Evolutionary conservation across 2,113 vertebrate genomes (phyloP), one percentile per base, ranked within the genome.

Genomic region (Corydoras sp.): DNA sequence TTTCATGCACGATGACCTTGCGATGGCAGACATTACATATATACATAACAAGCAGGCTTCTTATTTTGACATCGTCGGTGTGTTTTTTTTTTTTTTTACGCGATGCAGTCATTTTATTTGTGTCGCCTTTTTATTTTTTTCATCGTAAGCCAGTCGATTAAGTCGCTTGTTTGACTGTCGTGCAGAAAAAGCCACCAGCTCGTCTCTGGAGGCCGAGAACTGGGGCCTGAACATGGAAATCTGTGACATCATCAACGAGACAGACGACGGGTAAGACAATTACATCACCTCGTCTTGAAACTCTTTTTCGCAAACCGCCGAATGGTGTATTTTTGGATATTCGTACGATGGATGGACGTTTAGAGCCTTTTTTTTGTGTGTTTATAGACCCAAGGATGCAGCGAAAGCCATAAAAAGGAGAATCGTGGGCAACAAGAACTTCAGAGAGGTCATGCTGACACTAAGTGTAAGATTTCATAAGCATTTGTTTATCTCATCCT

Each of bases 361-460:
- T 6, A 4, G n/a, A 29, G 30, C 29, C n/a, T 72, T 10, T 61
- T 24, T 24, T 24, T 24, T 24, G 18, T 67, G 2, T 83, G 72
- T 72, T 79, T 75, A 43, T 85, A 99, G 97, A 29, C 95, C 95
- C 72, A 97, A 89, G 89, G 96, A 98, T 89, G 94, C 95, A 11
- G 87, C 94, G 76, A 93, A 92, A 85, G 95, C 97, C 24, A 85
- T 99, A 71, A 98, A 93, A 89, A 98, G 93, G 86, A 93, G 92
- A 81, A 94, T 99, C 24, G 81, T 91, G 49, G 97, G 93, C 60
- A 99, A 94, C 83, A 98, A 94, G 83, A 98, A 97, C 84, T 96
- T 98, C 89, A 92, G 90, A 18, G 95, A 99, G 86, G 93, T 98
- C 83, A 95, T 98, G 93, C 81, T 98, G 81, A 90, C 94, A 58